Conservation (phyloP, 2,113 vertebrate species). For the Zootoca vivipara region DNA sequence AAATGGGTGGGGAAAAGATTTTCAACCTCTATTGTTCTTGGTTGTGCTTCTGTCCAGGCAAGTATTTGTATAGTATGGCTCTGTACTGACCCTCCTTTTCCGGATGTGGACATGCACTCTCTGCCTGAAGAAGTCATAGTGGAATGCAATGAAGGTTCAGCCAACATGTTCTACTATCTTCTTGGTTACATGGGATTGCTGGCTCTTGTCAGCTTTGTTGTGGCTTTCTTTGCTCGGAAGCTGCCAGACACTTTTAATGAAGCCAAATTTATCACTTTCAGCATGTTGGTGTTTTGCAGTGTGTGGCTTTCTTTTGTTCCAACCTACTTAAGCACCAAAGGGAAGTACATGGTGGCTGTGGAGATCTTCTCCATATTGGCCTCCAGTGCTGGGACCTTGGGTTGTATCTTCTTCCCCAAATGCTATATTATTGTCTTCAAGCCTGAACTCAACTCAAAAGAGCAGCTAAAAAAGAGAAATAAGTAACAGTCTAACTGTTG, state of each 20-base stretch:
- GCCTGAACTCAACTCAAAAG: conserved; percentile 35
- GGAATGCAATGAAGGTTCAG: conserved; percentile 33
- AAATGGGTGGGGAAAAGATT: neutral
- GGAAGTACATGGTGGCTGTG: conserved; percentile 15
- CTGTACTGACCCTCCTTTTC: neutral
- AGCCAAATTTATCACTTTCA: neutral
- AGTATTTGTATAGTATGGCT: conserved; percentile 27
- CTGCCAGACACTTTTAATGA: conserved; percentile 47
- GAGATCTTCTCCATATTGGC: neutral
- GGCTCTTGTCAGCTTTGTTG: neutral
- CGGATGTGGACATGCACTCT: conserved; percentile 14
- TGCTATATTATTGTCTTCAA: conserved; percentile 37
- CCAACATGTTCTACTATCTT: conserved; percentile 35
- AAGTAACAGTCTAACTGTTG: too few species aligned
- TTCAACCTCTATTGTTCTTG: neutral
- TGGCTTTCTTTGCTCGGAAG: conserved; percentile 37
- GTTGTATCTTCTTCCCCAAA: conserved; percentile 43
- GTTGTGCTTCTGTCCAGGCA: conserved; percentile 19
- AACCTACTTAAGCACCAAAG: neutral
- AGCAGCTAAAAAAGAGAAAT: too few species aligned
- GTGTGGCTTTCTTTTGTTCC: neutral
- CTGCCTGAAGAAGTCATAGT: conserved; percentile 25
- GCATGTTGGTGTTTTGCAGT: neutral
- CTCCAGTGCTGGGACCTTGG: conserved; percentile 37
- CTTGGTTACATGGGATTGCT: conserved; percentile 43